Evolutionary conservation across 2,888 invertebrate genomes (phyloP).

Genomic region (Acronicta leporina): DNA sequence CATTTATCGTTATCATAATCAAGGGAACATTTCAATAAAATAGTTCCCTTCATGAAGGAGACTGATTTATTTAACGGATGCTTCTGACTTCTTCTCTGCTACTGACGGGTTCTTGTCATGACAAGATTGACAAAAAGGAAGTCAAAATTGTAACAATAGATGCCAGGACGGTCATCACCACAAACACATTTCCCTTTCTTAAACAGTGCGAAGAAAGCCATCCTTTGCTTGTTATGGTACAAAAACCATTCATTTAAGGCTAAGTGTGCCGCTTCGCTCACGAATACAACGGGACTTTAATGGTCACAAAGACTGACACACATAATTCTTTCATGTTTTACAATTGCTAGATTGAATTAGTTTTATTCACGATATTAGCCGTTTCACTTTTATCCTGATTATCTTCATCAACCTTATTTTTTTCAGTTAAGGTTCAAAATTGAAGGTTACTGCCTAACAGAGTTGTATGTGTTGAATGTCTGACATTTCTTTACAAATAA

Average conservation of each 20-base stretch:
- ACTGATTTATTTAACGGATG: too few relatives aligned
- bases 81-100: too few relatives aligned
- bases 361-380: constrained; percentile 23
- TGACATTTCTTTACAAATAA: too few relatives aligned
- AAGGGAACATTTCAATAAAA: too few relatives aligned
- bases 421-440: not conserved
- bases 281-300: constrained; percentile 54
- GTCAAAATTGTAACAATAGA: too few relatives aligned
- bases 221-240: constrained; percentile 53
- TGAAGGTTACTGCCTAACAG: too few relatives aligned
- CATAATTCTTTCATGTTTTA: constrained; percentile 45
- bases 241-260: constrained; percentile 54
- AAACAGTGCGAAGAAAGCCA: constrained; percentile 52
- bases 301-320: constrained; percentile 51
- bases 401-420: not conserved
- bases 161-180: constrained; percentile 26
- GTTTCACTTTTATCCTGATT: constrained; percentile 29
- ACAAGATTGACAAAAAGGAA: too few relatives aligned
- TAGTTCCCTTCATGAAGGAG: too few relatives aligned
- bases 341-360: constrained; percentile 40
- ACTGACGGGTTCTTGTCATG: too few relatives aligned
- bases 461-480: too few relatives aligned
- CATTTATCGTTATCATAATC: too few relatives aligned
- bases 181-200: constrained; percentile 41
- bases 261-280: constrained; percentile 49